phyloP scores from a whole-genome alignment of 35 echinoderm and acorn worm genomes.

The Apostichopus parvimensis region DNA sequence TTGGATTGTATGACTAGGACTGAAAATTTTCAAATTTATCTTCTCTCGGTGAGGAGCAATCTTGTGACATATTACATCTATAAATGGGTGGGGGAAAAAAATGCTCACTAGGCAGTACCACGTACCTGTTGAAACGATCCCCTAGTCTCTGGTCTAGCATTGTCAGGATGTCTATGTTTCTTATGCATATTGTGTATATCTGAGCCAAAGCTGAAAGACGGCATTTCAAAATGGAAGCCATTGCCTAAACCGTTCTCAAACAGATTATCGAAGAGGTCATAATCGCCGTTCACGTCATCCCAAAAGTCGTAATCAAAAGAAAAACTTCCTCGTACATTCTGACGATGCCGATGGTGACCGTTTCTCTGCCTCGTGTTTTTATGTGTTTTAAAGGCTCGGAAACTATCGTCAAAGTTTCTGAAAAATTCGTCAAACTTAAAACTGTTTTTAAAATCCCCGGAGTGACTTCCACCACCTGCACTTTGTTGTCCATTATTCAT shows the following conservation, averaged over 20 bases:
- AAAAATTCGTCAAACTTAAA: slow-evolving; percentile 81
- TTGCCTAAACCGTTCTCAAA: slow-evolving; percentile 47
- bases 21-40: too few relatives aligned
- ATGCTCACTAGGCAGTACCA: neutral
- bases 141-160: neutral
- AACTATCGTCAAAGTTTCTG: slow-evolving; percentile 73
- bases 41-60: too few relatives aligned
- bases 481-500: neutral
- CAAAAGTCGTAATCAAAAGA: slow-evolving; percentile 67
- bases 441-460: slow-evolving; percentile 4
- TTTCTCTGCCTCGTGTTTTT: slow-evolving; percentile 29
- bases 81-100: neutral
- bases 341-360: slow-evolving; percentile 2
- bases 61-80: too few relatives aligned
- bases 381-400: slow-evolving; percentile 49
- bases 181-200: slow-evolving; percentile 46
- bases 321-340: slow-evolving; percentile 26
- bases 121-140: slow-evolving; percentile 9
- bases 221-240: slow-evolving; percentile 66
- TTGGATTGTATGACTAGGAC: too few relatives aligned
- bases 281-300: slow-evolving; percentile 63
- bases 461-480: slow-evolving; percentile 22
- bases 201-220: slow-evolving; percentile 49
- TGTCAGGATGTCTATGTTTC: neutral
- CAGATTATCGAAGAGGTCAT: slow-evolving; percentile 37